phyloP scores from a whole-genome alignment of 2,888 invertebrate species.

The Heliothis peltigera region DNA sequence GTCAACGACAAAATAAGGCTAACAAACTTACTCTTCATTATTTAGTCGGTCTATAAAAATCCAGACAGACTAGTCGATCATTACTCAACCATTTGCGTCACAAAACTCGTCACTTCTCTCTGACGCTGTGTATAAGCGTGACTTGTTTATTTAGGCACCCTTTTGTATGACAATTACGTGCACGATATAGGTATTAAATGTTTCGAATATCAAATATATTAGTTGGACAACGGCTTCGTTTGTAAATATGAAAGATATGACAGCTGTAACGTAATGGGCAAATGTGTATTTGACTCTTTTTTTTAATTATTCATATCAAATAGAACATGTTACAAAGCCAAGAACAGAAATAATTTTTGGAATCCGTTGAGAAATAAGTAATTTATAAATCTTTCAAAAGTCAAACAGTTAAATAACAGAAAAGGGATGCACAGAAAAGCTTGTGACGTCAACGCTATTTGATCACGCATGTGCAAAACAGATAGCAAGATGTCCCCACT shows the following conservation, averaged over 20 bases:
- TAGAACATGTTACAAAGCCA: too few relatives aligned
- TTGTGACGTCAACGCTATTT: too few relatives aligned
- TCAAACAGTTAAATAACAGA: too few relatives aligned
- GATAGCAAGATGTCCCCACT: too few relatives aligned
- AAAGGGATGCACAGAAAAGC: too few relatives aligned
- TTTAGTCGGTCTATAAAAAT: conserved; percentile 27
- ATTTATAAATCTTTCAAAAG: too few relatives aligned
- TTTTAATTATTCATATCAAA: too few relatives aligned
- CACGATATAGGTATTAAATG: conserved; percentile 19
- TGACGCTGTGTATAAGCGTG: conserved; percentile 29
- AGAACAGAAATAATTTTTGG: too few relatives aligned
- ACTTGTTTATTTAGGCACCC: conserved; percentile 40
- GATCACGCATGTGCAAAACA: too few relatives aligned
- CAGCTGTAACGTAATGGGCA: not conserved
- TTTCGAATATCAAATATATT: not conserved
- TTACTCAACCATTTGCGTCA: conserved; percentile 43
- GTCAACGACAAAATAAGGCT: conserved; percentile 20
- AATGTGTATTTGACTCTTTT: too few relatives aligned
- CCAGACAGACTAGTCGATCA: conserved; percentile 28
- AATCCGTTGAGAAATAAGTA: too few relatives aligned
- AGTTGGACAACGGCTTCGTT: not conserved
- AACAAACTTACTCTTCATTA: conserved; percentile 12
- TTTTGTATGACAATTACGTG: conserved; percentile 27
- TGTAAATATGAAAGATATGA: conserved; percentile 1
- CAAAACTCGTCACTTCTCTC: conserved; percentile 25